Percentiles rank a stretch among this genome's conserved stretches.
These are phyloP conservation scores for Tinea semifulvella DNA, from an alignment of 2,888 invertebrate species.

Conservation along the genomic window DNA sequence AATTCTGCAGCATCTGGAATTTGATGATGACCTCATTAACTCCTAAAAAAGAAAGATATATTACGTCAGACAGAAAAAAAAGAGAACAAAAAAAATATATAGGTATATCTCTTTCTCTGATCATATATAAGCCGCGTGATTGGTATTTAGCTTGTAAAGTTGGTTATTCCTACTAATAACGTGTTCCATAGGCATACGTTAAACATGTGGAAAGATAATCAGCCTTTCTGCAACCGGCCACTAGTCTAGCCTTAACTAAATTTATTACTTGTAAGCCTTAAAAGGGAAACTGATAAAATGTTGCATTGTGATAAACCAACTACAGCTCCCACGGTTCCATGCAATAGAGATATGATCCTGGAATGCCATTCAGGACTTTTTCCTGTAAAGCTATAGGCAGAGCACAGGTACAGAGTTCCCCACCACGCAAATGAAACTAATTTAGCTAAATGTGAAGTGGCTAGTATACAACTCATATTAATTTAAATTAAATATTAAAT, in stretches of 20 bases:
- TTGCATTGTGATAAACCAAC: slow-evolving; percentile 40
- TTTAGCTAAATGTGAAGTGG: slow-evolving; percentile 19
- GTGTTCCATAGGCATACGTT: too few species aligned
- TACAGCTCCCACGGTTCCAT: slow-evolving; percentile 38
- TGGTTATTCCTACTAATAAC: too few species aligned
- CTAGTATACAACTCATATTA: background rate
- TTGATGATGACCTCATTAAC: too few species aligned
- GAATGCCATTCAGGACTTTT: slow-evolving; percentile 44
- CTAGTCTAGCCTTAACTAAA: background rate
- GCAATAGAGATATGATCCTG: slow-evolving; percentile 40
- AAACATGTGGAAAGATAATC: too few species aligned
- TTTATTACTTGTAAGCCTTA: slow-evolving; percentile 33
- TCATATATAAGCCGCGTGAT: too few species aligned
- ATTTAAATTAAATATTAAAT: background rate
- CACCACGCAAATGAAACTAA: slow-evolving; percentile 45
- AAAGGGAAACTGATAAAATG: slow-evolving; percentile 18
- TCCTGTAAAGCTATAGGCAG: slow-evolving; percentile 22
- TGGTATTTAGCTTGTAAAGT: too few species aligned
- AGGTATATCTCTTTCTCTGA: too few species aligned
- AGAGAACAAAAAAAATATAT: too few species aligned
- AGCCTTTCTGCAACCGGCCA: background rate
- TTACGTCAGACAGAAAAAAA: too few species aligned
- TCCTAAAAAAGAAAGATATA: too few species aligned
- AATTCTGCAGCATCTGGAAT: too few species aligned
- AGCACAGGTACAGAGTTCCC: slow-evolving; percentile 35